Conservation (phyloP, 2,113 vertebrate species). For the Uropsilus gracilis region DNA sequence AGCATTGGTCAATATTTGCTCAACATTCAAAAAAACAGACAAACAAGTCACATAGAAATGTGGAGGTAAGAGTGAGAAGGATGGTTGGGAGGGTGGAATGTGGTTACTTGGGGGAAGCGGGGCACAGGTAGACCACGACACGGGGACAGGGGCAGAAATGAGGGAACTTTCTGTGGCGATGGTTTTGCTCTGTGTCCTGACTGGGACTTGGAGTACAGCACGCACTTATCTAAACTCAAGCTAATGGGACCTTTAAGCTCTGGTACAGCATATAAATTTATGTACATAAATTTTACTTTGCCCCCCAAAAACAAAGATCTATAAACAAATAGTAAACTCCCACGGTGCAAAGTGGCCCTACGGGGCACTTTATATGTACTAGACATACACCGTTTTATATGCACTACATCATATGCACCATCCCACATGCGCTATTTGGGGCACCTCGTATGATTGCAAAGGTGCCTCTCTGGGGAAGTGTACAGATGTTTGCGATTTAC, state of each 20-base stretch:
- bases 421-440: too few relatives aligned
- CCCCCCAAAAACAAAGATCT: background rate
- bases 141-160: background rate
- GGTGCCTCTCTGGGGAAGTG: background rate
- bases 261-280: background rate
- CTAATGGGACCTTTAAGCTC: background rate
- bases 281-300: background rate
- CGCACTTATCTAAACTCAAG: background rate
- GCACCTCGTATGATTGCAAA: too few relatives aligned
- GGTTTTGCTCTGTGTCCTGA: background rate
- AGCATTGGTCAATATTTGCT: background rate
- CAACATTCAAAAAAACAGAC: background rate
- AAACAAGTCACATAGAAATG: background rate
- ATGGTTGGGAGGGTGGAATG: background rate
- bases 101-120: background rate
- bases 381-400: too few relatives aligned
- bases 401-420: too few relatives aligned
- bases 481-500: background rate
- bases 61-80: background rate
- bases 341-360: background rate
- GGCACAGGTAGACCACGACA: background rate
- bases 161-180: background rate
- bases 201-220: background rate
- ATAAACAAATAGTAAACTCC: conserved; percentile 17
- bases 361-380: too few relatives aligned